A percentile compares a stretch with the other conserved stretches of the same genome.
These are phyloP conservation scores for Phalloptychus januarius DNA, from an alignment of 2,797 vertebrate genomes.

Conservation along the genomic window DNA sequence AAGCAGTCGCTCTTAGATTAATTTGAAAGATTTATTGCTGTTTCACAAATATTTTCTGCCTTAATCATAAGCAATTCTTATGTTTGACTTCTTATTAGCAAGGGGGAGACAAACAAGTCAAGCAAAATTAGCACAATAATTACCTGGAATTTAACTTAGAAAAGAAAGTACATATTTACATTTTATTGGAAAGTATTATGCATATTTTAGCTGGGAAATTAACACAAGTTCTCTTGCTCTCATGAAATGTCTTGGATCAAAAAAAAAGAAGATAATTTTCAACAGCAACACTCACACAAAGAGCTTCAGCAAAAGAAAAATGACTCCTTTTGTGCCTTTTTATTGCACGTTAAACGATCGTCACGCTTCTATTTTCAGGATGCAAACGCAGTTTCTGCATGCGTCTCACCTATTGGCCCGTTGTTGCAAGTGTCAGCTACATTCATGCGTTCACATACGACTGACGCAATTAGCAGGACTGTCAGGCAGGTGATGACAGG, in stretches of 20 bases:
- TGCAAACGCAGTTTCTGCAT: conserved; percentile 1
- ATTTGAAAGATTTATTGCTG: not conserved
- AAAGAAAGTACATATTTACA: not conserved
- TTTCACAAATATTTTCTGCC: not conserved
- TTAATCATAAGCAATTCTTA: not conserved
- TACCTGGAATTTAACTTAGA: not conserved
- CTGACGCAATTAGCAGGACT: conserved; percentile 60
- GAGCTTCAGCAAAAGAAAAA: not conserved
- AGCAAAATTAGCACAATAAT: not conserved
- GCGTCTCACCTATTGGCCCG: conserved; percentile 40
- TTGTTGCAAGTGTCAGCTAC: conserved; percentile 40
- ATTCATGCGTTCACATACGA: conserved; percentile 44
- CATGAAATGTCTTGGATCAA: not conserved
- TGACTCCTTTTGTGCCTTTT: not conserved
- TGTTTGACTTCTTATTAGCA: not conserved
- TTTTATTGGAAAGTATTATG: not conserved
- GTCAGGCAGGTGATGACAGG: conserved; percentile 38
- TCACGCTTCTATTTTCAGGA: not conserved
- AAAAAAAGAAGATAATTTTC: too few species aligned
- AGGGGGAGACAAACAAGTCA: not conserved
- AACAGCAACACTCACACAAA: too few species aligned
- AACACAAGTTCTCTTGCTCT: not conserved
- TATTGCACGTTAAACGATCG: conserved; percentile 5
- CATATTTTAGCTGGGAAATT: not conserved
- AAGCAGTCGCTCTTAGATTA: not conserved